Evolutionary conservation across 2,888 invertebrate species (phyloP), one percentile per base, ranked within the genome.

Genomic region (Blomia tropicalis): DNA sequence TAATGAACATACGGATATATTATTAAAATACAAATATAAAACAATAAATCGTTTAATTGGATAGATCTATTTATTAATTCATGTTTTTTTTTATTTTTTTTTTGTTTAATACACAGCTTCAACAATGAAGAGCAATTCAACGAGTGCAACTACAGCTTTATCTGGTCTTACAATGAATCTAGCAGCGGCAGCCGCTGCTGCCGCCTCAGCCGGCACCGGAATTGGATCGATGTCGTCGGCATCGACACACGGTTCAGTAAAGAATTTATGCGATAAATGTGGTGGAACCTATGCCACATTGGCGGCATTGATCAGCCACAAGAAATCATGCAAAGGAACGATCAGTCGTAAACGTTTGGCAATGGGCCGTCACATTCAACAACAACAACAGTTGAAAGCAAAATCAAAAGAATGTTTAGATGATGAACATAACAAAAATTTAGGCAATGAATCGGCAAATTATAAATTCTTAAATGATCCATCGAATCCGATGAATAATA

Each of bases 251-350:
- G 22, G 51, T 25, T 22, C 23, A 7, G n/a, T n/a, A 7, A 56
- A 56, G 36, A 56, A 56, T 36, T 25, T 56, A 22, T 56, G 56
- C 31, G 56, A 56, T 25, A 56, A 56, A 25, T 56, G 56, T 22
- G 56, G 56, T 23, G 56, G 56, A 19, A 27, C 56, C 25, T 56
- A 56, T 36, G 56, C 56, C 29, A 56, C 56, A 23, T 36, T 56
- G 31, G 56, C 56, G 11, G 56, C 56, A 29, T 25, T 56, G 4
- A 56, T 56, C 29, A 56, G 56, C 23, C 56, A 56, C 29, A 56
- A 56, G 23, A 56, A 56, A 25, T 56, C 56, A 4, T 56, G 56
- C 56, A 56, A 56, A 25, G 29, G 56, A 11, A 30, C 25, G 29
- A 19, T 27, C 23, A 47, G n/a, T n/a, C 51, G 51, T 11, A 47